phyloP scores from a whole-genome alignment of 2,797 vertebrate species.

The Serranus cabrilla region DNA sequence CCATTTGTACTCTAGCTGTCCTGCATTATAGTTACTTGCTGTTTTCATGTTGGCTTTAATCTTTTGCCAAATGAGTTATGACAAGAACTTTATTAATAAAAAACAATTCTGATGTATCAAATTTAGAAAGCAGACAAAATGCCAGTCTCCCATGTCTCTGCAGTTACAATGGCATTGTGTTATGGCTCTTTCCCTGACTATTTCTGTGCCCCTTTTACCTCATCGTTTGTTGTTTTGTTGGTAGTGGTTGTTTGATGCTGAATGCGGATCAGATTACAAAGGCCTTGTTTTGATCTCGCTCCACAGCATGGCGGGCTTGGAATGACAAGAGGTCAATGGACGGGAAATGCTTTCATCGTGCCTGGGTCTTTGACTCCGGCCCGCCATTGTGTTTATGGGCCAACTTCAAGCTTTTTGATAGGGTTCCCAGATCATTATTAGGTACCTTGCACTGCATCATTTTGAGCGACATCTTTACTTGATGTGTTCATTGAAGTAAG shows the following conservation, averaged over 20 bases:
- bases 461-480: constrained; percentile 6
- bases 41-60: background rate
- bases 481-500: background rate
- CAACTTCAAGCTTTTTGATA: constrained; percentile 59
- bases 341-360: constrained; percentile 85
- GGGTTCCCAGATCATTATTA: constrained; percentile 64
- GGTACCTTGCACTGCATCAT: constrained; percentile 7
- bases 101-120: constrained; percentile 24
- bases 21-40: background rate
- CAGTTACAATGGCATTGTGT: constrained; percentile 65
- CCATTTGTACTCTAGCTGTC: background rate
- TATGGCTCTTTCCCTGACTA: constrained; percentile 38
- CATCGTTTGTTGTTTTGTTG: constrained; percentile 73
- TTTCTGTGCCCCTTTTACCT: constrained; percentile 69
- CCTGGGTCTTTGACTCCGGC: constrained; percentile 68
- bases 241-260: constrained; percentile 77
- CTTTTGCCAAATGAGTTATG: background rate
- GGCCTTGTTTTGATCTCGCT: constrained; percentile 78
- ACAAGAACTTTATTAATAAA: background rate
- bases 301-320: constrained; percentile 68
- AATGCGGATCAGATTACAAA: constrained; percentile 81
- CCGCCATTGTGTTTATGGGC: constrained; percentile 78
- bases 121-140: constrained; percentile 26
- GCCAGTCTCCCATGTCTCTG: constrained; percentile 30
- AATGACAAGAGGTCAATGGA: constrained; percentile 79